Conservation (phyloP, 2,888 invertebrate genomes). For the Diarsia dahlii region DNA sequence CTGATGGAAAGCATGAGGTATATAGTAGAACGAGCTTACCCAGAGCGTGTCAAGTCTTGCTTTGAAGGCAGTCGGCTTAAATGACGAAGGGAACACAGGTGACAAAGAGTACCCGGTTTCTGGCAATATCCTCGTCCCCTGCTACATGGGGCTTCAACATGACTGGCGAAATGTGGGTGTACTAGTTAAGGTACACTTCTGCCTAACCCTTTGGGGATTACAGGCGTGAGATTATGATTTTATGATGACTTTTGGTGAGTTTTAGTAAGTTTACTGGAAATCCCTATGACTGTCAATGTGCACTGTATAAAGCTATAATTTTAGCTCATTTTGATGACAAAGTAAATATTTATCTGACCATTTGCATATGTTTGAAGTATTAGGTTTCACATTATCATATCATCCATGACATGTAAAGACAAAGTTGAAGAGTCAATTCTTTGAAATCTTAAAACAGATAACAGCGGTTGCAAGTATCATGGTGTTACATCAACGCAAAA, state of each 20-base stretch:
- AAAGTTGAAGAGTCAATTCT: not conserved
- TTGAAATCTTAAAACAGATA: not conserved
- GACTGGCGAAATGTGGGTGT: too few species aligned
- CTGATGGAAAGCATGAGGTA: too few species aligned
- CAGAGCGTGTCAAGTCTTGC: too few species aligned
- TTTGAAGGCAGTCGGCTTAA: too few species aligned
- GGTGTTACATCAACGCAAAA: not conserved
- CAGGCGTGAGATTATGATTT: not conserved
- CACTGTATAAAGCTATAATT: not conserved
- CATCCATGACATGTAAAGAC: not conserved
- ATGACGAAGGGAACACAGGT: too few species aligned
- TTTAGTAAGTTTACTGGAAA: conserved; percentile 7
- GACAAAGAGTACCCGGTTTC: too few species aligned
- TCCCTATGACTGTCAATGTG: conserved; percentile 11
- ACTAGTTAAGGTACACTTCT: too few species aligned
- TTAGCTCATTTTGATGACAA: not conserved
- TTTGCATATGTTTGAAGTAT: not conserved
- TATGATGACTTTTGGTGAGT: conserved; percentile 17
- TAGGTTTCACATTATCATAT: not conserved
- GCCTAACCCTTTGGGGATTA: too few species aligned
- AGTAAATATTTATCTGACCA: not conserved
- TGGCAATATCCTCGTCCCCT: too few species aligned
- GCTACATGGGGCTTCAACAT: too few species aligned
- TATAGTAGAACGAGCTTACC: too few species aligned
- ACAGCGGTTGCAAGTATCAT: not conserved